These are phyloP conservation scores for Sitophilus oryzae DNA, from an alignment of 1,140 invertebrate species.

Conservation along the genomic window DNA sequence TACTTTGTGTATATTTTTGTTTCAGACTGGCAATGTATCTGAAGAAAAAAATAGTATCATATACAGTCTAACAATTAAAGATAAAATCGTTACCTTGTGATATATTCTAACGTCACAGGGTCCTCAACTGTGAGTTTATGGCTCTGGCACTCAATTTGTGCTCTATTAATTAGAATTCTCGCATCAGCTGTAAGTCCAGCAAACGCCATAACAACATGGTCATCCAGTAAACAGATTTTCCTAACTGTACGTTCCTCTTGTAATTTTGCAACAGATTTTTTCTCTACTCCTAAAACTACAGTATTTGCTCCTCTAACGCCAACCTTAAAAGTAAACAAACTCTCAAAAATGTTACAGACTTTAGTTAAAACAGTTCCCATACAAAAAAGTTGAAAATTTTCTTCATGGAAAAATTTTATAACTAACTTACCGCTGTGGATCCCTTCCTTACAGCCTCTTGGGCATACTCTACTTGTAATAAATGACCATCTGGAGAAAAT, in stretches of 20 bases:
- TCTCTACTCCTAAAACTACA: slow-evolving; percentile 98
- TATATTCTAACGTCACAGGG: slow-evolving; percentile 98
- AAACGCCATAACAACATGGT: slow-evolving; percentile 99
- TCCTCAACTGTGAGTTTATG: slow-evolving; percentile 98
- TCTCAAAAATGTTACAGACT: slow-evolving; percentile 6
- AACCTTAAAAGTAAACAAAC: slow-evolving; percentile 59
- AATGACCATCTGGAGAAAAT: slow-evolving; percentile 98
- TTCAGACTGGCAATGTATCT: slow-evolving; percentile 66
- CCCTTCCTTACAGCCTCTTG: slow-evolving; percentile 99
- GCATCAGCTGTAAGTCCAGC: slow-evolving; percentile 98
- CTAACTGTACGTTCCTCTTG: slow-evolving; percentile 98
- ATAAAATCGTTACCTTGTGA: slow-evolving; percentile 57
- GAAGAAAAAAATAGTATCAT: neutral
- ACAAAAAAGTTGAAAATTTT: no score
- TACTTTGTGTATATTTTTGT: slow-evolving; percentile 98
- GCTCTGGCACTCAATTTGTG: slow-evolving; percentile 97
- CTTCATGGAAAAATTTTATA: slow-evolving; percentile 12
- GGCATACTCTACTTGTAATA: slow-evolving; percentile 99
- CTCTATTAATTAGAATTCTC: slow-evolving; percentile 93
- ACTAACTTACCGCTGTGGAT: slow-evolving; percentile 86
- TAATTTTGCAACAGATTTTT: slow-evolving; percentile 97
- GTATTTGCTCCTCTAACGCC: slow-evolving; percentile 93
- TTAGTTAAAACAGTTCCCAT: no score
- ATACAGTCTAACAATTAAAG: neutral
- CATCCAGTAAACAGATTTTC: slow-evolving; percentile 97